Evolutionary conservation across 2,888 invertebrate species (phyloP), one percentile per base, ranked within the genome.

Genomic region (Agonopterix arenella): DNA sequence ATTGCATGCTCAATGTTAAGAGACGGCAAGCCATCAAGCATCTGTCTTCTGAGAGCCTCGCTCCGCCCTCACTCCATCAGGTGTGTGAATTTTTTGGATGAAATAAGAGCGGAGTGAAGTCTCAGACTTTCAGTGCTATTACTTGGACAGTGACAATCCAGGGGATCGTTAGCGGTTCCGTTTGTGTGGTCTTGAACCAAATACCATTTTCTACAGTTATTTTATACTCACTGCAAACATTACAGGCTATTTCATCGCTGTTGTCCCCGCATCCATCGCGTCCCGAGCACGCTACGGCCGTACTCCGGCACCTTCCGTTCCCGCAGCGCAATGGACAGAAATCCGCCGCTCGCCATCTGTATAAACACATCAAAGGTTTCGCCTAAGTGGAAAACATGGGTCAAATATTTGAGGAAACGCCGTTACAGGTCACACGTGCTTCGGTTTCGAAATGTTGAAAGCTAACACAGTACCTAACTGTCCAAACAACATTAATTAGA

Each of bases 231-330:
- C 97, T 93, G 86, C 97, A 97, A 58, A 97, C 94, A 57, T 91
- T 90, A 82, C 97, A 97, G 55, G 93, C 92, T 55, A 91, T 92
- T 80, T 97, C 97, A 71, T 97, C 97, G 44, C 95, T 95, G 61
- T 95, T 95, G 89, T 97, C 97, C 7, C 97, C 97, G 70, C 97
- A 97, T 13, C 97, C 97, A 76, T 97, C 97, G 42, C 95, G 91
- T 28, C 97, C 97, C 10, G 96, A 96, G 79, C 97, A 97, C 2
- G 96, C 93, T 54, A 97, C 95, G 0, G 97, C 97, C 51, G 95
- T 95, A 46, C 96, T 96, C 51, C 97, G 91, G 76, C 97, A 97
- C 52, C 96, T 90, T 1, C 96, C 96, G 77, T 97, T 97, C 55
- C 92, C 93, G 80, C 97, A 97, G 38, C 94, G 91, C 73, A 96